Evolutionary conservation across 2,113 vertebrate species (phyloP), one percentile per base, ranked within the genome.

Genomic region (Podocnemis expansa): DNA sequence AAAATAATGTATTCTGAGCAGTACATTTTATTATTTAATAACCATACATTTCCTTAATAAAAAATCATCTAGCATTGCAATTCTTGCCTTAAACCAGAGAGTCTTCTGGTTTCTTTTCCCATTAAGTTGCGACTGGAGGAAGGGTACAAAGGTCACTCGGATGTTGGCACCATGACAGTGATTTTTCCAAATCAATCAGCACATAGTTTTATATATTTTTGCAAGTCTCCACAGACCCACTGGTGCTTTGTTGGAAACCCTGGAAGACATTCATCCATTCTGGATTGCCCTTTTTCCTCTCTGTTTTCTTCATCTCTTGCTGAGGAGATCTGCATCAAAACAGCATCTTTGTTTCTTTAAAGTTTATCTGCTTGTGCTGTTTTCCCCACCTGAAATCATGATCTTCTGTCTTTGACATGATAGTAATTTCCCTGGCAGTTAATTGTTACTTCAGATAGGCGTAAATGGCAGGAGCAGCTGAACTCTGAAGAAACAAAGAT

Each of bases 381-480:
- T 95, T 82, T 75, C 49, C 27, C 43, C 88, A 81, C 87, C 49
- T 95, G 76, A 81, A 93, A 52, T 27, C 8, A 2, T 91, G 92
- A 45, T 87, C 55, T 82, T 91, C 56, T 80, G 41, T 80, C 73
- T 81, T 81, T 94, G 87, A 58, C 85, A 79, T 0, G 0, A n/a
- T 1, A 81, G 38, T 93, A 82, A 81, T 91, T 93, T 96, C 86
- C 85, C 45, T 85, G 51, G 76, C 70, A 87, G 78, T 79, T 97
- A 81, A 86, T 89, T 91, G 79, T 93, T 95, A 70, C 43, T 51
- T 90, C 58, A 81, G 51, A 5, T 73, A 25, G 67, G 49, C 13
- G 70, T 86, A 91, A 95, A 88, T 87, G 93, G 54, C 70, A 80
- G 87, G 89, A 96, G 52, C 43, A 81, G 86, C 85, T 93, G 90